Evolutionary conservation across 2,888 invertebrate genomes (phyloP).

Genomic region (Allophyes oxyacanthae): DNA sequence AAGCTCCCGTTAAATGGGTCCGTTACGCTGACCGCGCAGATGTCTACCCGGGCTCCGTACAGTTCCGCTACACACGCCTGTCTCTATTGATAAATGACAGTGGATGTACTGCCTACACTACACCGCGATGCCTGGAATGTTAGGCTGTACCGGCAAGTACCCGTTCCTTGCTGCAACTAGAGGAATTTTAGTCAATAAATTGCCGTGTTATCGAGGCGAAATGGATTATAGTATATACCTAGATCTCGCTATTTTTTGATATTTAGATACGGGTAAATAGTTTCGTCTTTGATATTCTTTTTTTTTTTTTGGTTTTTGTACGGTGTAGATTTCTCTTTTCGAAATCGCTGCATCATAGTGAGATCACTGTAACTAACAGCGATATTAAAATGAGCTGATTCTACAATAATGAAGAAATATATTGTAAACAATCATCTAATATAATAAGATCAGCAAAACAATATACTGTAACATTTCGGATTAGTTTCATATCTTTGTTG

Average conservation of each 20-base stretch:
- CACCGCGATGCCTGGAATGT: slow-evolving; percentile 42
- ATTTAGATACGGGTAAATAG: too few relatives aligned
- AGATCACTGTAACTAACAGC: too few relatives aligned
- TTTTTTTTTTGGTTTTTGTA: too few relatives aligned
- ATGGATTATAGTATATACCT: background rate
- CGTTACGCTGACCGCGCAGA: slow-evolving; percentile 70
- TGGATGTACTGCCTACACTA: slow-evolving; percentile 49
- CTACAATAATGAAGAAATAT: background rate
- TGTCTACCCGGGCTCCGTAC: slow-evolving; percentile 49
- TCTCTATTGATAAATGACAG: slow-evolving; percentile 45
- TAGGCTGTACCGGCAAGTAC: slow-evolving; percentile 15
- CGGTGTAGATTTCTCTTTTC: too few relatives aligned
- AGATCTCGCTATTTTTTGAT: too few relatives aligned
- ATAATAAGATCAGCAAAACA: too few relatives aligned
- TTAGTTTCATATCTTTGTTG: slow-evolving; percentile 8
- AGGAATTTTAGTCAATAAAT: slow-evolving; percentile 2
- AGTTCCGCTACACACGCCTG: slow-evolving; percentile 52
- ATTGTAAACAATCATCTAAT: background rate
- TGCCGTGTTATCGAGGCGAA: slow-evolving; percentile 5
- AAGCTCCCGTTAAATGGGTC: slow-evolving; percentile 65
- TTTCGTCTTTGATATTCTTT: too few relatives aligned
- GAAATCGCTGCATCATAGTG: too few relatives aligned
- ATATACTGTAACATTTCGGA: background rate
- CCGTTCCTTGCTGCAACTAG: slow-evolving; percentile 3
- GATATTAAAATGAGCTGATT: too few relatives aligned